Conservation (phyloP, 2,888 invertebrate genomes). For the Resseliella maxima region DNA sequence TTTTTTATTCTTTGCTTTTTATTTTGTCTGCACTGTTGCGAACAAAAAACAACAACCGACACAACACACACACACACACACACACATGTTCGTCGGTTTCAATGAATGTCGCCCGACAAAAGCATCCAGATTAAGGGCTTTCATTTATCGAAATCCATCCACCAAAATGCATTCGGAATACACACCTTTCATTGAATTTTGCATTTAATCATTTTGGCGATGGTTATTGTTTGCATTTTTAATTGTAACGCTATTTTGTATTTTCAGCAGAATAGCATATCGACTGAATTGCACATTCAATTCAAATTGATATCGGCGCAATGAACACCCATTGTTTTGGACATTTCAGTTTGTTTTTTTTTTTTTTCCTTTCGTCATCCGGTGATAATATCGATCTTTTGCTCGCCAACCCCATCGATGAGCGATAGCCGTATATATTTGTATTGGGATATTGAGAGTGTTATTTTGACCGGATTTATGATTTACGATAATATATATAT, state of each 20-base stretch:
- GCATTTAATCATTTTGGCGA: not conserved
- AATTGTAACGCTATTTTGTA: not conserved
- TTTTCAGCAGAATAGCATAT: not conserved
- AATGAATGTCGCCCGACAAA: not conserved
- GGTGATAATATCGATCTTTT: too few species aligned
- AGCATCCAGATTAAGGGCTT: not conserved
- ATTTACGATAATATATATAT: too few species aligned
- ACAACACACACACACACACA: too few species aligned
- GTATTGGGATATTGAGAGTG: too few species aligned
- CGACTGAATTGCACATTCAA: not conserved
- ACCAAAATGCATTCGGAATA: not conserved
- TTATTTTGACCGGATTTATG: not conserved
- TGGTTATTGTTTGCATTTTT: conserved; percentile 1
- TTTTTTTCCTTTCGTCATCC: too few species aligned
- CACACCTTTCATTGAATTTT: not conserved
- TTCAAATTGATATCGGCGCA: not conserved
- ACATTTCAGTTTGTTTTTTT: not conserved
- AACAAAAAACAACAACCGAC: not conserved
- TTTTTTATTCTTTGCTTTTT: not conserved
- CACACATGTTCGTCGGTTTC: not conserved
- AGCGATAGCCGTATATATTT: too few species aligned
- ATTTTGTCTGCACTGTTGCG: not conserved
- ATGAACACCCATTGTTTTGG: not conserved
- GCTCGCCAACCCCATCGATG: too few species aligned
- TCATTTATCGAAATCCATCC: not conserved